phyloP scores from a whole-genome alignment of 2,797 vertebrate species.

The Bufotes viridis region DNA sequence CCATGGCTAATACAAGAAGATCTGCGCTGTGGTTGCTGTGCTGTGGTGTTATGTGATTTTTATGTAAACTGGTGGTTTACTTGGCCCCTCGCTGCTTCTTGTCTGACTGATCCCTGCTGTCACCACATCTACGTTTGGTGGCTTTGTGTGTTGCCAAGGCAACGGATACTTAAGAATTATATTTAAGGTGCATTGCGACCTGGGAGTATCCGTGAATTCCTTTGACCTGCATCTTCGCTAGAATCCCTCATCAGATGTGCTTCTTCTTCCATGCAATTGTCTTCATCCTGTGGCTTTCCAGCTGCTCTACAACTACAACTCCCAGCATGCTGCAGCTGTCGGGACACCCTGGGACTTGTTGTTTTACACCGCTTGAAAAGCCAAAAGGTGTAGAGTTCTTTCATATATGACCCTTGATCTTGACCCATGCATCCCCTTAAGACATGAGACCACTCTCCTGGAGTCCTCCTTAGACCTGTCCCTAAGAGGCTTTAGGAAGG shows the following conservation, averaged over 20 bases:
- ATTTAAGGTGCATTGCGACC: neutral
- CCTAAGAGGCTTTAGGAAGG: neutral
- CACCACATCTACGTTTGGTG: neutral
- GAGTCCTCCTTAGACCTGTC: neutral
- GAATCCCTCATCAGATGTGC: neutral
- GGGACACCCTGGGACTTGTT: neutral
- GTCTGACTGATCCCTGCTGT: neutral
- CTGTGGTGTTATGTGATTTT: constrained; percentile 15
- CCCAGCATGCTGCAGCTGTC: no score
- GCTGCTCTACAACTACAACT: no score
- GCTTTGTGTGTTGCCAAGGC: constrained; percentile 14
- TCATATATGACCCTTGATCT: neutral
- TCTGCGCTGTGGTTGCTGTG: neutral
- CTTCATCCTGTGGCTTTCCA: neutral
- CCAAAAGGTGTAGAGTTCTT: neutral
- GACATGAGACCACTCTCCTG: neutral
- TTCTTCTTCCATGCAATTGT: neutral
- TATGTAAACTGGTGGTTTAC: neutral
- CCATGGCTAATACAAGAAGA: neutral
- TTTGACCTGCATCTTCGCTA: neutral
- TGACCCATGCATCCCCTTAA: neutral
- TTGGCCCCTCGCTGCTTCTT: constrained; percentile 2
- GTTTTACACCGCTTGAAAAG: neutral
- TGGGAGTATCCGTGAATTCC: neutral
- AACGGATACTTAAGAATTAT: constrained; percentile 2